Base-by-base conservation (phyloP, 2,113 vertebrate genomes). In the Anarhynchus alexandrinus region DNA sequence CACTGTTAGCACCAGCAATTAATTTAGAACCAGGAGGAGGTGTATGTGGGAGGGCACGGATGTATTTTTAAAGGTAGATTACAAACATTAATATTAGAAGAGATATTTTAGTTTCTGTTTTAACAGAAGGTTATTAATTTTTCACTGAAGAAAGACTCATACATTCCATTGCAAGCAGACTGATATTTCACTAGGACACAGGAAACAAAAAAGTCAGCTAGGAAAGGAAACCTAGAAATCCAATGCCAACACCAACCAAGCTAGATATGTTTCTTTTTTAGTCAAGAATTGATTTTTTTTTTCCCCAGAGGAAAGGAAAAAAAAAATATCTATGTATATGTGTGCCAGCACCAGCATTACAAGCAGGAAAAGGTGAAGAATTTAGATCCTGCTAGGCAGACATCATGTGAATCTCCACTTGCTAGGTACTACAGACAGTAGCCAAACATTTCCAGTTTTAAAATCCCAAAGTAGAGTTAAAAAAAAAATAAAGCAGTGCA, bases 1-100 rank as follows among this genome's bases (percentile, higher is more conserved):
- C 95, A 95, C 95, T 94, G 91, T 94, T 91, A 96, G 84, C 71
- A 95, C 52, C 95, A 74, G 18, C 84, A 96, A 82, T 91, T 95
- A 92, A 87, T 93, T 94, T 94, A 85, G 86, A 94, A 91, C 30
- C 29, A 74, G 67, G 42, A 90, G 74, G 93, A 87, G 92, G 74
- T 58, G 40, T 77, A 55, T 43, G 94, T 95, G 45, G 94, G 94
- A 93, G 40, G 65, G 58, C 40, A 76, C 3, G 0, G 84, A 85
- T 95, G 20, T 91, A 80, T 95, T 95, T 91, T 96, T 85, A 93
- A 96, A 95, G 93, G 89, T 80, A 94, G 55, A 90, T 90, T 95
- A 91, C 69, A 84, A 95, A 89, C 34, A 91, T 80, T 88, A 93
- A 90, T 95, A 97, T 95, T 89, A 95, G 78, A 81, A 89, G 82